Conservation (phyloP, 1,140 invertebrate species). For the Sesamia nonagrioides region DNA sequence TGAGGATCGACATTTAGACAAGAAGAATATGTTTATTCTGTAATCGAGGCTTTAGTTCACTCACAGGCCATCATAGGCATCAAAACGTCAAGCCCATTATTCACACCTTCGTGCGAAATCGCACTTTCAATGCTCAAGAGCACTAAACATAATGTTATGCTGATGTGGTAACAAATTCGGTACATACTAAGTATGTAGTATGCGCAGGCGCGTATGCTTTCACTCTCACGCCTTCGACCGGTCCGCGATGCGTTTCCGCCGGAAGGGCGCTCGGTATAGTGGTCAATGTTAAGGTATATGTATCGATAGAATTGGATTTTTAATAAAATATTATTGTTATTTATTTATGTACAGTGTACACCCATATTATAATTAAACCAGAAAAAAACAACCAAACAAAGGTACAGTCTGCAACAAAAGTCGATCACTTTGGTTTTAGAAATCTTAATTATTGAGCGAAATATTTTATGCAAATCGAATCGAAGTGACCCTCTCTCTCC, state of each 20-base stretch:
- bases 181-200: constrained; percentile 30
- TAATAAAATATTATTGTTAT: neutral
- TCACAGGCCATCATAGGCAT: too few relatives aligned
- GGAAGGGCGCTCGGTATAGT: constrained; percentile 24
- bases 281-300: constrained; percentile 24
- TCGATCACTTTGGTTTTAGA: too few relatives aligned
- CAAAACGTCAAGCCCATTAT: neutral
- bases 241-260: constrained; percentile 50
- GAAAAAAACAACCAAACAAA: too few relatives aligned
- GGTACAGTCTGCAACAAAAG: too few relatives aligned
- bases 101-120: neutral
- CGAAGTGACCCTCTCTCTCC: too few relatives aligned
- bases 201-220: constrained; percentile 58
- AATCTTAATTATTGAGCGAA: too few relatives aligned
- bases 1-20: neutral
- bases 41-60: neutral
- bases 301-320: neutral
- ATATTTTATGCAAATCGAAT: too few relatives aligned
- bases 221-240: constrained; percentile 65
- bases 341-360: too few relatives aligned
- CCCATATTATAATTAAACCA: too few relatives aligned
- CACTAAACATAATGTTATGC: constrained; percentile 39
- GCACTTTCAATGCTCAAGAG: constrained; percentile 14
- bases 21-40: too few relatives aligned
- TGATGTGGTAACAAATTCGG: constrained; percentile 46